Evolutionary conservation across 2,113 vertebrate species (phyloP), one percentile per base, ranked within the genome.

Genomic region (Crocuta crocuta): DNA sequence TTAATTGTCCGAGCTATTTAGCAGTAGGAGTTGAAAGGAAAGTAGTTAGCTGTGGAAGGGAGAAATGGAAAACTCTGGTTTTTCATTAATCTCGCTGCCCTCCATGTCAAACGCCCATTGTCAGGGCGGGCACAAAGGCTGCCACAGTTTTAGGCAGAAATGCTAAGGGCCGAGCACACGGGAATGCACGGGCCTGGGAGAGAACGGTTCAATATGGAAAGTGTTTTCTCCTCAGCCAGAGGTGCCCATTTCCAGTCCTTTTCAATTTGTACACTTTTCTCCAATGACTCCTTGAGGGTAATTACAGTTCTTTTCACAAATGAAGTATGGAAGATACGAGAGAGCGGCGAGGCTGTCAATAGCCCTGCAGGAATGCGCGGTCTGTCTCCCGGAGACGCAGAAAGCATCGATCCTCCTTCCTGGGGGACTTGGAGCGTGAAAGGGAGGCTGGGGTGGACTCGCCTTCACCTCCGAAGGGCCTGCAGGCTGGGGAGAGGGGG

Each of bases 291-390:
- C 97, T 80, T 24, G 81, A 98, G 98, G 98, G 98, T 99, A 99
- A 99, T 99, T 99, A 98, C 98, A 98, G 98, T 98, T 98, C 98
- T 98, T 98, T 98, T 98, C 98, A 98, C 98, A 98, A 98, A 98
- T 98, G 97, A 98, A 92, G 93, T 98, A 97, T 98, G 98, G 96
- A 98, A 98, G 98, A 97, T 96, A 74, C 53, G 70, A 94, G 96
- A 92, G 76, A 91, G 94, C 95, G 97, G 97, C 70, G 45, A 95
- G 65, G 91, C 97, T 97, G 97, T 98, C 98, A 95, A 99, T 98
- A 98, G 95, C 96, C 95, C 94, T 83, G 53, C 97, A 98, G 93
- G 98, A 98, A 96, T 85, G 94, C 94, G 86, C 45, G 10, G 68
- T 92, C 97, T 98, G 95, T 96, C 97, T 97, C 95, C 43, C 21